Base-by-base conservation (phyloP, 1,140 invertebrate species). In the Drosophila fuyamai region DNA sequence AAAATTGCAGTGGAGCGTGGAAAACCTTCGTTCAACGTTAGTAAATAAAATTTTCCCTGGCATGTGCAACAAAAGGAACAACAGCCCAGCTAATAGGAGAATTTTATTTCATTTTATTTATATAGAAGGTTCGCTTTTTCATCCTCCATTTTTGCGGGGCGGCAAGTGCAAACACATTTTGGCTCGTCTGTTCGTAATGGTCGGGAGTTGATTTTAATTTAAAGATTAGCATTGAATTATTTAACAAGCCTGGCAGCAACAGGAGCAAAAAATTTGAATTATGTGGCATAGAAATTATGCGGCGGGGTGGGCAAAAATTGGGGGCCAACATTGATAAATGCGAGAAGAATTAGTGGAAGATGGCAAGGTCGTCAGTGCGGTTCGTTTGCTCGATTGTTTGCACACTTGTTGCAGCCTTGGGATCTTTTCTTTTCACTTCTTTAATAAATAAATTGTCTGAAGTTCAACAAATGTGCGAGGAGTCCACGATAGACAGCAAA, bases 221-320 rank as follows among this genome's bases (percentile, higher is more conserved):
- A 89, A 89, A 89, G 83, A 88, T 88, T 84, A 89, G 79, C 80
- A 48, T 89, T 83, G 80, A 86, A 86, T 89, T 89, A 88, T 89
- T 83, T 76, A 89, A 77, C 76, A 46, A 65, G 59, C 54, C 61
- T 44, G 62, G 51, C 23, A 71, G 65, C 29, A 23, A 35, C 40
- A 32, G 44, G 3, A 56, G 48, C 67, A 74, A 77, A 72, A 89
- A 89, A 88, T 89, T 78, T 88, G 76, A 88, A 81, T 88, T 89
- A 88, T 88, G 80, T 77, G 72, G 72, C 84, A 70, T 61, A 54
- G 68, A 79, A 83, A 88, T 86, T 82, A 82, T 86, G 61, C 63
- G 59, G 29, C 29, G 18, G 35, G n/a, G 12, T 8, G 35, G n/a
- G 12, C 10, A 55, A 35, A 35, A 58, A 23, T n/a, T 18, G 36